Conservation (phyloP, 1,140 invertebrate genomes). For the Brachystomella parvula region DNA sequence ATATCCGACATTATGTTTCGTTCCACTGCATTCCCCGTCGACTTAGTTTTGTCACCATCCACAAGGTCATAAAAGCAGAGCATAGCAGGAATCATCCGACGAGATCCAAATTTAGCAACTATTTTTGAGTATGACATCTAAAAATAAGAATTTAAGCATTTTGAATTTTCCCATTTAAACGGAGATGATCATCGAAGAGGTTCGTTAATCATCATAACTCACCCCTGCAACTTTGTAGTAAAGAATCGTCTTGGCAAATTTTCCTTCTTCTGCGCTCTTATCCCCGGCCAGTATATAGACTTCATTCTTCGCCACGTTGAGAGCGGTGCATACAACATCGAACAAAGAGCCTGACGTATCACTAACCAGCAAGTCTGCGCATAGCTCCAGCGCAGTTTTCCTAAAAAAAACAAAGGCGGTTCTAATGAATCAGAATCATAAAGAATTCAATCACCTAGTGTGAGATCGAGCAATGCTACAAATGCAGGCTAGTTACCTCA, state of each 20-base stretch:
- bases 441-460: not conserved
- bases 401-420: too few relatives aligned
- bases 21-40: constrained; percentile 24
- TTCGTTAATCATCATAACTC: constrained; percentile 8
- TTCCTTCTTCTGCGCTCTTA: constrained; percentile 30
- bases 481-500: too few relatives aligned
- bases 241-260: constrained; percentile 36
- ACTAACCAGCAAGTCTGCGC: constrained; percentile 27
- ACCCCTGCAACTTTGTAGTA: constrained; percentile 37
- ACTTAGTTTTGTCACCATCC: constrained; percentile 32
- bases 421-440: constrained; percentile 15
- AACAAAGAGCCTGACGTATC: constrained; percentile 26
- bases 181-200: not conserved
- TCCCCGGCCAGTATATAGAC: constrained; percentile 34
- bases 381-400: constrained; percentile 28
- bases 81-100: constrained; percentile 33
- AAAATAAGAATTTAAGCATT: constrained; percentile 9
- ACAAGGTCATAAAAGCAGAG: constrained; percentile 36
- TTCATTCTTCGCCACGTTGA: constrained; percentile 30
- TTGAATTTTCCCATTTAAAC: not conserved
- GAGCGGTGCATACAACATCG: constrained; percentile 31
- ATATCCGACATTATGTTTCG: constrained; percentile 31
- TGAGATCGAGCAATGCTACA: not conserved
- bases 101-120: constrained; percentile 36
- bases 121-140: constrained; percentile 33